Evolutionary conservation across 2,888 invertebrate genomes (phyloP).

Genomic region (Unio delphinus): DNA sequence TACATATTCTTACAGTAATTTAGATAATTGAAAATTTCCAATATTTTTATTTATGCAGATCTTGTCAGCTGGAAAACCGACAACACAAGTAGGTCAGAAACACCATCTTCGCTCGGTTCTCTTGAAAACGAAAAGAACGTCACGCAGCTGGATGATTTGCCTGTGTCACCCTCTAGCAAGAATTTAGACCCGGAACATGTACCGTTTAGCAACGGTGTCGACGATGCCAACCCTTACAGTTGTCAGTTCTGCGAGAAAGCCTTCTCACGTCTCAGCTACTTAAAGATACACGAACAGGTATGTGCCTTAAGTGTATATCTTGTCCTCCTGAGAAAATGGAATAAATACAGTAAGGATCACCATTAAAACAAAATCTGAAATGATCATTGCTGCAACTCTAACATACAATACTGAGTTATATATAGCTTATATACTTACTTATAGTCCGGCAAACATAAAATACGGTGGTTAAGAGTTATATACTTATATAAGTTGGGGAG

Average conservation of each 20-base stretch:
- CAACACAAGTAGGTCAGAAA: slow-evolving; percentile 21
- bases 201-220: slow-evolving; percentile 79
- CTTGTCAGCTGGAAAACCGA: not conserved
- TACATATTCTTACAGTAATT: no score
- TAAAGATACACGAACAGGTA: slow-evolving; percentile 95
- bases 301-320: not conserved
- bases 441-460: no score
- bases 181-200: slow-evolving; percentile 69
- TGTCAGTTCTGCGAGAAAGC: slow-evolving; percentile 94
- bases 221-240: slow-evolving; percentile 86
- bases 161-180: slow-evolving; percentile 26
- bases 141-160: slow-evolving; percentile 19
- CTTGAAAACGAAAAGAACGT: slow-evolving; percentile 5
- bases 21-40: no score
- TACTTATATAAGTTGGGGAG: no score
- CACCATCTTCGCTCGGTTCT: slow-evolving; percentile 32
- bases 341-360: no score
- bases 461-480: no score
- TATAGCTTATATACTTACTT: no score
- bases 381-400: no score
- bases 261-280: slow-evolving; percentile 87
- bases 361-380: no score
- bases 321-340: not conserved
- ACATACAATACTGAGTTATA: no score
- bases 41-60: no score